phyloP scores from a whole-genome alignment of 2,888 invertebrate genomes.

The Trichacis sp. region DNA sequence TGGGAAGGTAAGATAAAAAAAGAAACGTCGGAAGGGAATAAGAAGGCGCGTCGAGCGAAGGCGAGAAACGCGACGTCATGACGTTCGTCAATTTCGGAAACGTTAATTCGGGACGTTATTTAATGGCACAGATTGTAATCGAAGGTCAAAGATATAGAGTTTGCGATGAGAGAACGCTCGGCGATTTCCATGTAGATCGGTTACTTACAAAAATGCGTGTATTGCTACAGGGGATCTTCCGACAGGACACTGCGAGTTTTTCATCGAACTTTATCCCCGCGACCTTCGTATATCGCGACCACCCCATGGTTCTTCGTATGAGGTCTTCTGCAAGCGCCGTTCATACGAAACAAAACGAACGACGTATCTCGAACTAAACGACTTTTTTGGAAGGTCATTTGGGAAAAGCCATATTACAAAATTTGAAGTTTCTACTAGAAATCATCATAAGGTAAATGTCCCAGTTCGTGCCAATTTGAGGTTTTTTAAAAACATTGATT shows the following conservation, averaged over 20 bases:
- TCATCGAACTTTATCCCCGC: conserved; percentile 52
- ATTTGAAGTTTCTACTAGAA: too few species aligned
- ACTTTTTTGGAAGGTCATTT: too few species aligned
- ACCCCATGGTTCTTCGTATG: conserved; percentile 56
- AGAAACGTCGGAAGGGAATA: background rate
- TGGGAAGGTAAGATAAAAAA: conserved; percentile 9
- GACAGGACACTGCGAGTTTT: conserved; percentile 57
- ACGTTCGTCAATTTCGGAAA: conserved; percentile 2
- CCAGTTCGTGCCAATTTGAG: too few species aligned
- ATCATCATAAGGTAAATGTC: too few species aligned
- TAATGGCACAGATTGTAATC: background rate
- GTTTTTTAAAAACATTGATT: too few species aligned
- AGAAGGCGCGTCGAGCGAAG: background rate
- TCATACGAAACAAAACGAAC: conserved; percentile 46
- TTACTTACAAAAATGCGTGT: conserved; percentile 27
- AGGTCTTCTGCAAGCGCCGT: conserved; percentile 50
- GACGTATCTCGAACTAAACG: too few species aligned
- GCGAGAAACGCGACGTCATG: conserved; percentile 8
- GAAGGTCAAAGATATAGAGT: background rate
- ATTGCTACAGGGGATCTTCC: conserved; percentile 59
- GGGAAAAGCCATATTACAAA: too few species aligned
- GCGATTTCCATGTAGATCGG: conserved; percentile 6
- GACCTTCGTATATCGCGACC: conserved; percentile 58
- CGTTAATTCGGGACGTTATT: background rate
- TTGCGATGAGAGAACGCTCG: too few species aligned